These are phyloP conservation scores for Ibidorhyncha struthersii DNA, from an alignment of 2,113 vertebrate genomes.

Conservation along the genomic window DNA sequence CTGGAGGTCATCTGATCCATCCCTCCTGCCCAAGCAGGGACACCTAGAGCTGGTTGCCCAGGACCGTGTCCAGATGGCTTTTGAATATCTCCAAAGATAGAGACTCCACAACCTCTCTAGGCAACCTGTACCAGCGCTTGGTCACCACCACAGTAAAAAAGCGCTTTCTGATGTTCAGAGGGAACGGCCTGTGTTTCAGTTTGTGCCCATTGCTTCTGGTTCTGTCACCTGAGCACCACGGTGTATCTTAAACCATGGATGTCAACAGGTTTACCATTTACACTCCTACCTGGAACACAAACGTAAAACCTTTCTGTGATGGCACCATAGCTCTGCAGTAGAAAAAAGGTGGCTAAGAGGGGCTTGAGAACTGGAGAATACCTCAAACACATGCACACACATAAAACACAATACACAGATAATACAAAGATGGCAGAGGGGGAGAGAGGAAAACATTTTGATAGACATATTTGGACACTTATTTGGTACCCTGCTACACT, in stretches of 20 bases:
- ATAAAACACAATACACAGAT: neutral
- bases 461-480: neutral
- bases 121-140: neutral
- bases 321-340: neutral
- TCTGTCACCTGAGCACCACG: neutral
- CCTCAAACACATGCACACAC: neutral
- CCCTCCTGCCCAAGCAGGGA: neutral
- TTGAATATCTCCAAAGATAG: neutral
- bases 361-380: neutral
- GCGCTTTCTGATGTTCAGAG: neutral
- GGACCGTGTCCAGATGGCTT: neutral
- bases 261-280: neutral
- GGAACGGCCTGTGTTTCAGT: neutral
- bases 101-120: neutral
- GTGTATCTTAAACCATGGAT: neutral
- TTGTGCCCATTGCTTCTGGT: neutral
- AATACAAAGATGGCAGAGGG: neutral
- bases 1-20: neutral
- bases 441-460: neutral
- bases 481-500: neutral
- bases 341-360: neutral
- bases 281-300: neutral
- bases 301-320: neutral
- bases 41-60: neutral
- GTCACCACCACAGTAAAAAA: neutral